phyloP scores from a whole-genome alignment of 2,113 vertebrate species.

The human (Homo sapiens) region GRCh38 chr7:46390501-46391000 shows the following conservation, averaged over 20 bases:
- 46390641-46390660: neutral
- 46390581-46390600: neutral
- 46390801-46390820: neutral
- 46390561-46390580: fast-evolving
- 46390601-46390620: too few species aligned
- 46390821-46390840: neutral
- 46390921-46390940: neutral
- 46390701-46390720: neutral
- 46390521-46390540: neutral
- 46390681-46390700: neutral
- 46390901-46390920: neutral
- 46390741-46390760: neutral
- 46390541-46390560: neutral
- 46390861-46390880: neutral
- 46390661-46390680: neutral
- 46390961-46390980: neutral
- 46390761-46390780: neutral
- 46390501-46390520: neutral
- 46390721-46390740: neutral
- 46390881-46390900: neutral
- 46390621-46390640: neutral
- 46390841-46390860: neutral
- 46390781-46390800: neutral
- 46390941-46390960: neutral
- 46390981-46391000: neutral